These are phyloP conservation scores for Heliconius ethilla DNA, from an alignment of 2,888 invertebrate species.

Conservation along the genomic window DNA sequence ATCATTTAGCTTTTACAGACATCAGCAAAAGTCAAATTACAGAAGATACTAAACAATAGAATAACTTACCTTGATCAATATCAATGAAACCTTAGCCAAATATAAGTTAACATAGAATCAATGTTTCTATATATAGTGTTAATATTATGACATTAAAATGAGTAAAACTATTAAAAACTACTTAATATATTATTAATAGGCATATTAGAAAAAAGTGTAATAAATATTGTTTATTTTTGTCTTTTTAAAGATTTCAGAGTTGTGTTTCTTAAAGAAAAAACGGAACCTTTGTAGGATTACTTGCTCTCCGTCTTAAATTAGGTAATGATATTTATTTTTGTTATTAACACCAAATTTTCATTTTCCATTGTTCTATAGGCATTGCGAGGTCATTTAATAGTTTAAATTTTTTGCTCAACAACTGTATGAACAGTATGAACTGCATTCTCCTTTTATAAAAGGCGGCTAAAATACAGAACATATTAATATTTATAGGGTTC, in stretches of 20 bases:
- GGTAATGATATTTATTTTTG: background rate
- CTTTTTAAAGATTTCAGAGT: no score
- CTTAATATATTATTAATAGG: background rate
- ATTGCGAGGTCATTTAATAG: no score
- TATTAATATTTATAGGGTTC: no score
- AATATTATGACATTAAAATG: background rate
- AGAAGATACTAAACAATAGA: background rate
- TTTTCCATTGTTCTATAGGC: no score
- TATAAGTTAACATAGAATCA: background rate
- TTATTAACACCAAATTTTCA: no score
- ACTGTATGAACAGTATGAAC: no score
- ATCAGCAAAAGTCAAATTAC: background rate
- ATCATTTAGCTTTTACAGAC: no score
- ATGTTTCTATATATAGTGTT: background rate
- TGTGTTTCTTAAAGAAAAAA: background rate
- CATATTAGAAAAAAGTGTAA: background rate
- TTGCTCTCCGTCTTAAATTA: background rate
- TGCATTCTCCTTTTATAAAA: no score
- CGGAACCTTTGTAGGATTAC: background rate
- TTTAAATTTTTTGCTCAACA: no score
- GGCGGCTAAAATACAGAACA: no score
- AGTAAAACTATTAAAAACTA: slow-evolving; percentile 10
- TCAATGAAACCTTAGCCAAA: background rate
- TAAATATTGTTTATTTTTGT: no score
- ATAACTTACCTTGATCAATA: slow-evolving; percentile 1